A percentile compares a stretch with the other conserved stretches of the same genome.
These are phyloP conservation scores for Furcifer pardalis DNA, from an alignment of 2,797 vertebrate species.

Conservation along the genomic window DNA sequence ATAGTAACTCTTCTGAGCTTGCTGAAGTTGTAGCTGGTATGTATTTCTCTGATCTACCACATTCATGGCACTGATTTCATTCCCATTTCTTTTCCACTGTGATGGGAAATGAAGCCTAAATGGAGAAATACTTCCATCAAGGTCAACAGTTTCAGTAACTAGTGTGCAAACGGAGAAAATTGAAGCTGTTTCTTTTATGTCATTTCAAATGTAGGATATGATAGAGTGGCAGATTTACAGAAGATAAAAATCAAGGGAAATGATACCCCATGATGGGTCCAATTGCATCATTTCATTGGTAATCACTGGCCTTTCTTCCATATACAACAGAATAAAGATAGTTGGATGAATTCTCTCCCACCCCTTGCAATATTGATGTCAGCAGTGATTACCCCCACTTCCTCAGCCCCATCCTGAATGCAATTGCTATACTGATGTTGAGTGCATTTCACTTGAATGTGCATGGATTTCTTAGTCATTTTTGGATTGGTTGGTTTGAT, in stretches of 20 bases:
- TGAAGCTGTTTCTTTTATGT: not conserved
- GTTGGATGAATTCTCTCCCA: not conserved
- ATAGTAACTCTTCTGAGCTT: too few relatives aligned
- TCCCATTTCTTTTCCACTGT: not conserved
- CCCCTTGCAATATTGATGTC: not conserved
- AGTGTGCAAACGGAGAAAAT: conserved; percentile 7
- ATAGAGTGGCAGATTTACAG: not conserved
- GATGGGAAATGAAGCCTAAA: not conserved
- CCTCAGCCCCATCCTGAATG: not conserved
- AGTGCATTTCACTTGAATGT: not conserved
- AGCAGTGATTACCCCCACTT: not conserved
- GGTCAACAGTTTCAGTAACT: not conserved
- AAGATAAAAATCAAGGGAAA: conserved; percentile 19
- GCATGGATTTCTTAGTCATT: not conserved
- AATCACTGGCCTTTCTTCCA: conserved; percentile 11
- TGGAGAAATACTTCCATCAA: not conserved
- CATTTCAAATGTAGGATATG: conserved; percentile 5
- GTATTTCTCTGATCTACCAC: not conserved
- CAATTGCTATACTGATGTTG: not conserved
- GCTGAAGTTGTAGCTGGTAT: not conserved
- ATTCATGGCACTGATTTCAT: not conserved
- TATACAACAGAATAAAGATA: not conserved
- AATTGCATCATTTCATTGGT: conserved; percentile 12
- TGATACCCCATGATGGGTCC: not conserved
- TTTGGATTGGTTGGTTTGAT: too few relatives aligned